Base-by-base conservation (phyloP, 2,797 vertebrate genomes). In the Rhynchotus rufescens region DNA sequence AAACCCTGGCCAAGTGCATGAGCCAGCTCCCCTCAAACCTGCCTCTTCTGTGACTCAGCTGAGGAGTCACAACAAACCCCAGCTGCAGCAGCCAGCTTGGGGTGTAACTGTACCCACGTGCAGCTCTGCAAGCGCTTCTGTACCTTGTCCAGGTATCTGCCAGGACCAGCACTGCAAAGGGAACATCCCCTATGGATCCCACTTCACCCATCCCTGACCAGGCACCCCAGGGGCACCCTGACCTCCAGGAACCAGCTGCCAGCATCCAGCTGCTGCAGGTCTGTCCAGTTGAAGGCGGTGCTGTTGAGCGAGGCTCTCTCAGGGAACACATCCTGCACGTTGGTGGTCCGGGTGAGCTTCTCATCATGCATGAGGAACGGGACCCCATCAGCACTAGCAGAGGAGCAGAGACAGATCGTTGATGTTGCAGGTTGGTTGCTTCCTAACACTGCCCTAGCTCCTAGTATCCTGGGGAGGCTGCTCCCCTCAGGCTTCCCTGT, bases 301-400 rank as follows among this genome's bases (percentile, higher is more conserved):
- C 98, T 98, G 10, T 76, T 49, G 47, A 57, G 71, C 16, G 94
- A 51, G 9, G 84, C 56, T 44, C 65, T 74, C 42, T 93, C 38
- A 2, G 96, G 97, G 86, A 99, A 98, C 61, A 95, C 96, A 7
- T 96, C 51, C 32, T 94, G 93, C 25, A 98, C 97, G 0, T 99
- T 84, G 13, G 99, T 99, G 6, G 99, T 99, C 96, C 99, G 98
- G 84, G 59, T 86, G 82, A 99, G 97, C 17, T 98, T 38, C 8
- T 98, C 12, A 2, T 99, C 99, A 5, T 99, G 99, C 99, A 99
- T 99, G 82, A 99, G 96, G 96, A 99, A 99, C 7, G 99, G 98
- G 62, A 96, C 82, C 26, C 98, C 95, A 1, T 99, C 97, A 25
- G 98, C 97, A 90, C 99, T 99, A 83, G 77, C 54, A 83, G 68